phyloP scores from a whole-genome alignment of 2,888 invertebrate species.

The Morpho achilles region DNA sequence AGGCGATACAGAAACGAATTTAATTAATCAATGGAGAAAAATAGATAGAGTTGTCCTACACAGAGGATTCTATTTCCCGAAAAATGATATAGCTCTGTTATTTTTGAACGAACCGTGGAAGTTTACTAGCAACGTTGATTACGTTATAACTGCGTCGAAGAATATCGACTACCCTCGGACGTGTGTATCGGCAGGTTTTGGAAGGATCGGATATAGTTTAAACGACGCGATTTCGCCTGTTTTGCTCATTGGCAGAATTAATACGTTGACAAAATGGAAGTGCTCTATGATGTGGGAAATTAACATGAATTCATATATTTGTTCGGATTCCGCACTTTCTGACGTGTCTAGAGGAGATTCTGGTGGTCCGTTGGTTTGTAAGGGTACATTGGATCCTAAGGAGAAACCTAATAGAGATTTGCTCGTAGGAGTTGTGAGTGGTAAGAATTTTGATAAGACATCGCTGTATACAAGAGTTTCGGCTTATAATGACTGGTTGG shows the following conservation, averaged over 20 bases:
- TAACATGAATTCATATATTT: slow-evolving; percentile 46
- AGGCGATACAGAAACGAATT: slow-evolving; percentile 34
- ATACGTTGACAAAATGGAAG: slow-evolving; percentile 34
- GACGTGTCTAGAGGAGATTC: slow-evolving; percentile 55
- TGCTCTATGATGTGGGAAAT: slow-evolving; percentile 52
- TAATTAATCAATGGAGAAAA: slow-evolving; percentile 35
- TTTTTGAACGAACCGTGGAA: slow-evolving; percentile 35
- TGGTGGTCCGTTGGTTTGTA: slow-evolving; percentile 55
- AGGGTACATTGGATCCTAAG: slow-evolving; percentile 35
- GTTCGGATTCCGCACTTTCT: slow-evolving; percentile 38
- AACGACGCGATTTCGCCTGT: slow-evolving; percentile 30
- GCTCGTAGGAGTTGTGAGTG: slow-evolving; percentile 54
- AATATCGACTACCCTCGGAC: slow-evolving; percentile 35
- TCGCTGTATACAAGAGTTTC: slow-evolving; percentile 40
- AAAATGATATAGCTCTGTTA: slow-evolving; percentile 49
- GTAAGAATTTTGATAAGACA: slow-evolving; percentile 54
- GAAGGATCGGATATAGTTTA: slow-evolving; percentile 30
- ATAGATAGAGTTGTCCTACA: slow-evolving; percentile 32
- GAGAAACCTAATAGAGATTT: slow-evolving; percentile 35
- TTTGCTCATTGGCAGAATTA: slow-evolving; percentile 42
- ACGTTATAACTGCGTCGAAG: slow-evolving; percentile 30
- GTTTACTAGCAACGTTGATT: slow-evolving; percentile 36
- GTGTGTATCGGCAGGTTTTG: slow-evolving; percentile 49
- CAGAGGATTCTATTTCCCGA: slow-evolving; percentile 36
- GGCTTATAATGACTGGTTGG: slow-evolving; percentile 43